Evolutionary conservation across 2,113 vertebrate genomes (phyloP), one percentile per base, ranked within the genome.

Genomic region (Dipodomys ordii): DNA sequence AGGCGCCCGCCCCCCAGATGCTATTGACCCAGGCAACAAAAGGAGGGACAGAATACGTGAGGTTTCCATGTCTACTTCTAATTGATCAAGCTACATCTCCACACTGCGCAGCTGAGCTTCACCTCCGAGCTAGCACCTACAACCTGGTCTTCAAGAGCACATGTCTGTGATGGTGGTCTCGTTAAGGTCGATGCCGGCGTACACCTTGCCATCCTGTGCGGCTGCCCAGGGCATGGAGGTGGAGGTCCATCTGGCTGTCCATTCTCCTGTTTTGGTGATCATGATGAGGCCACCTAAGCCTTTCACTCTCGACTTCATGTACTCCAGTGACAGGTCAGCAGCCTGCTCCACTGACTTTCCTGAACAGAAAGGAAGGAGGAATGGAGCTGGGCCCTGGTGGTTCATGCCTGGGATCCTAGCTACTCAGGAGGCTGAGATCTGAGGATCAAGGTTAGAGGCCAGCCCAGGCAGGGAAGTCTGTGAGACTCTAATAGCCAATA

Each of bases 181-280:
- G 4, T 98, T 98, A 0, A 79, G 9, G 20, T 97, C 94, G 62
- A 99, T 97, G 10, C 99, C 99, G 1, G 95, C 97, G 91, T 99
- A 97, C 77, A 99, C 92, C 39, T 97, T 98, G 28, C 98, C 98
- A 3, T 97, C 97, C 96, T 99, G 98, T 0, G 98, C 98, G 0
- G 99, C 98, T 2, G 99, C 99, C 99, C 99, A 99, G 35, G 98
- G 83, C 99, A 99, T 99, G 87, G 99, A 98, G 22, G 81, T 69
- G 27, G 98, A 99, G 96, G 96, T 99, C 98, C 99, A 99, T 67
- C 98, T 98, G 32, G 98, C 99, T 4, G 98, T 98, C 99, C 99
- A 99, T 67, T 97, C 97, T 35, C 99, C 99, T 67, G 97, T 96
- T 46, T 87, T 98, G 98, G 96, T 98, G 89, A 99, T 97, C 53